Base-by-base conservation (phyloP, 1,140 invertebrate genomes). In the Leptinotarsa undecemlineata region DNA sequence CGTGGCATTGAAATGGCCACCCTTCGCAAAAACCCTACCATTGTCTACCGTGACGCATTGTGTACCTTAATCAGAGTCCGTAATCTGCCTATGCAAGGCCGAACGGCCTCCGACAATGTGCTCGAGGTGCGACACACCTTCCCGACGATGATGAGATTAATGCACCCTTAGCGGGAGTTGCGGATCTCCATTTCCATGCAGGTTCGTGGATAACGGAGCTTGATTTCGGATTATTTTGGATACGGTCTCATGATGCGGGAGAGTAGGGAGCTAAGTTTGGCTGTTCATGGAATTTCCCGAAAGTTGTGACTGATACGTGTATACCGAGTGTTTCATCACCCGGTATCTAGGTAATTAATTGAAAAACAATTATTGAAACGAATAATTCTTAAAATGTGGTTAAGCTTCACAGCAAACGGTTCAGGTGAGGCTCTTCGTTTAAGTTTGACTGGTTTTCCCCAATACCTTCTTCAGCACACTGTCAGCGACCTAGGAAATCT, bases 61-160 rank as follows among this genome's bases (percentile, higher is more conserved):
- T 79, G 78, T 74, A 79, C 78, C 78, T 80, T 80, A 80, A 80
- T 80, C 79, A 80, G 74, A 64, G 74, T 48, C 76, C 74, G 74
- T 80, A 80, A 80, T 80, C 79, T 80, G 79, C 75, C 79, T 80
- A 80, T 80, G 77, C 67, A 80, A 75, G 79, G 74, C 51, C 77
- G 77, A 76, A 74, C 75, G 79, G 71, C 74, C 77, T 71, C 75
- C 51, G 57, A 80, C 79, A 80, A 80, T 80, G 79, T 80, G 77
- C 77, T 78, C 77, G 79, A 78, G 79, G 79, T 80, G 77, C 75
- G 79, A 75, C 67, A 75, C 78, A 77, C 79, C 78, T 80, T 75
- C 73, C 74, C 71, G 67, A 70, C 48, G 71, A 76, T 78, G 79
- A 80, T 80, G 66, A 75, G 79, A 80, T 80, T 80, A 78, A 73